Evolutionary conservation across 2,113 vertebrate genomes (phyloP), one percentile per base, ranked within the genome.

Genomic region (Carassius gibelio): DNA sequence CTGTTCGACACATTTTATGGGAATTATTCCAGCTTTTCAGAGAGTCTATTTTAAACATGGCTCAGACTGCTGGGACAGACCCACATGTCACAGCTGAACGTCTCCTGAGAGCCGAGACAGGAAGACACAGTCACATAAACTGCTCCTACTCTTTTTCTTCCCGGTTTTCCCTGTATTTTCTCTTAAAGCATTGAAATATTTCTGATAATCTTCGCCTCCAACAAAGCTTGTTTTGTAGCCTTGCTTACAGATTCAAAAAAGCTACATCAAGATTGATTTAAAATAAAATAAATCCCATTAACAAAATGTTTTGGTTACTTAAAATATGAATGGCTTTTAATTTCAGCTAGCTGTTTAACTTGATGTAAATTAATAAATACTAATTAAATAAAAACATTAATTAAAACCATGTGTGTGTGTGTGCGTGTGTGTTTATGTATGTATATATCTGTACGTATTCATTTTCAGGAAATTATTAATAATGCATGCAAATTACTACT

Each of bases 11-110:
- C 36, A 64, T 45, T 80, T 80, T 45, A 48, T 80, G n/a, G 59
- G 59, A 64, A 80, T 64, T 26, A 26, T 48, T 59, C 21, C 77
- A 48, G 57, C 36, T 80, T 62, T 80, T 80, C 34, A 26, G 77
- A 50, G 34, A 57, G 75, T 77, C 83, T 87, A 85, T 85, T 85
- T 87, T 81, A 81, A 85, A 75, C 59, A 45, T 50, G 42, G 77
- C 69, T 85, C 52, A 30, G 75, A 38, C 57, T 87, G 82, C 66
- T 62, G 78, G 71, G 36, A 76, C 71, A 45, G 23, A 13, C 62
- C 14, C 88, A 88, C 88, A 90, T 84, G 88, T 87, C 85, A 72
- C 74, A 85, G 89, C 88, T 89, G 88, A 89, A 84, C 80, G 11
- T 52, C 90, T 91, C 87, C 87, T 88, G 77, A 74, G 74, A 75